Percentiles rank a stretch among this genome's conserved stretches.
These are phyloP conservation scores for Polyergus mexicanus DNA, from an alignment of 1,140 invertebrate species.

Conservation along the genomic window DNA sequence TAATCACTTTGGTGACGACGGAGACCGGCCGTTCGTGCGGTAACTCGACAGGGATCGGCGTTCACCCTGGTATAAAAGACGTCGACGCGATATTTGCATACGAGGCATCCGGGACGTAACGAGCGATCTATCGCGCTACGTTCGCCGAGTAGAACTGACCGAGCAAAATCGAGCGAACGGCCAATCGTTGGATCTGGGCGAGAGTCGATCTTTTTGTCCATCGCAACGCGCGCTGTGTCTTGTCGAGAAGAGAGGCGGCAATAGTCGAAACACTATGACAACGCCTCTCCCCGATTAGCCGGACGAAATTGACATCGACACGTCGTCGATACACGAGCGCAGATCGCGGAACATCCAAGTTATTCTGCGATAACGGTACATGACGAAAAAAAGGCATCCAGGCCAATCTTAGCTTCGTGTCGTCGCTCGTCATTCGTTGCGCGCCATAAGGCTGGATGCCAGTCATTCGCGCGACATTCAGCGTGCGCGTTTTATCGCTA, in stretches of 20 bases:
- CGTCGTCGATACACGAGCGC: conserved; percentile 19
- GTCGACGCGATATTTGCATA: conserved; percentile 7
- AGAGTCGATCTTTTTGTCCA: conserved; percentile 47
- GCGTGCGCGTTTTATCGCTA: conserved; percentile 30
- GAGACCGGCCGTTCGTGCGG: background rate
- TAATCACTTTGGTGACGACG: conserved; percentile 35
- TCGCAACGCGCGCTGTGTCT: background rate
- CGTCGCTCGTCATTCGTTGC: conserved; percentile 38
- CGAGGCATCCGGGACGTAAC: conserved; percentile 20
- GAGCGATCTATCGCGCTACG: conserved; percentile 29
- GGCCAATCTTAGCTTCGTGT: conserved; percentile 70
- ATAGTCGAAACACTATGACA: conserved; percentile 24
- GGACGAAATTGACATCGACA: conserved; percentile 64
- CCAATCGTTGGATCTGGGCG: conserved; percentile 15
- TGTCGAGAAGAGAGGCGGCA: background rate
- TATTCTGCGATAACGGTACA: conserved; percentile 80
- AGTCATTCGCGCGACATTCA: conserved; percentile 36
- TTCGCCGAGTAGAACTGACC: conserved; percentile 38
- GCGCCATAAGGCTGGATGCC: background rate
- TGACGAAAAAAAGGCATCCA: conserved; percentile 81
- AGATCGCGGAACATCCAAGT: conserved; percentile 69
- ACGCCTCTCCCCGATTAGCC: conserved; percentile 12
- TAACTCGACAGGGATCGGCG: conserved; percentile 14
- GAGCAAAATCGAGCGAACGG: conserved; percentile 41
- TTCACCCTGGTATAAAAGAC: conserved; percentile 24